A percentile compares a stretch with the other conserved stretches of the same genome.
Evolutionary conservation across 2,113 vertebrate genomes (phyloP).

Genomic region (Corynorhinus townsendii): DNA sequence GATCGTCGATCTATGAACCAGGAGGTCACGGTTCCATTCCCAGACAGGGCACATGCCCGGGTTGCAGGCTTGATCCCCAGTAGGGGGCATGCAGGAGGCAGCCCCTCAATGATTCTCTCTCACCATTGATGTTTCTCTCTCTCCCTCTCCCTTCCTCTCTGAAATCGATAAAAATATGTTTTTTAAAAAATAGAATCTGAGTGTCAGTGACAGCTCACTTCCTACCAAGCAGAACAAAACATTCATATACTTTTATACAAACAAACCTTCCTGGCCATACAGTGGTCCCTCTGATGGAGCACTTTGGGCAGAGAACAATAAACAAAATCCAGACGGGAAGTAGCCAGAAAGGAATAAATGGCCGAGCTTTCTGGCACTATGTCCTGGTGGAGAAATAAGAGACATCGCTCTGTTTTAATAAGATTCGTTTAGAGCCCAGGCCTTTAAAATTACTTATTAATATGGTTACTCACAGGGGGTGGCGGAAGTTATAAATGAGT

Average conservation of each 20-base stretch:
- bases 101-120: too few relatives aligned
- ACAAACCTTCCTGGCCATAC: not conserved
- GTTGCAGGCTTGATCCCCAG: too few relatives aligned
- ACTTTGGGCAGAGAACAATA: not conserved
- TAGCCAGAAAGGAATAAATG: conserved; percentile 10
- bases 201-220: not conserved
- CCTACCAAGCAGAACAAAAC: not conserved
- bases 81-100: too few relatives aligned
- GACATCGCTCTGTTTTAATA: conserved; percentile 11
- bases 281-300: conserved; percentile 7
- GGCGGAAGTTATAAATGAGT: not conserved
- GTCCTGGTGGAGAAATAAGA: not conserved
- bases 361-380: conserved; percentile 13
- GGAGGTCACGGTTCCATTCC: too few relatives aligned
- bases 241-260: not conserved
- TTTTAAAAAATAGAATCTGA: not conserved
- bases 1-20: too few relatives aligned
- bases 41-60: too few relatives aligned
- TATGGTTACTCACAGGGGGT: not conserved
- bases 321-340: conserved; percentile 53
- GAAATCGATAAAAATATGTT: too few relatives aligned
- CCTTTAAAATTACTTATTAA: conserved; percentile 21
- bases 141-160: too few relatives aligned
- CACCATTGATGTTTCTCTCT: too few relatives aligned
- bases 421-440: conserved; percentile 44